Conservation (phyloP, 2,113 vertebrate species). For the Prolemur simus region DNA sequence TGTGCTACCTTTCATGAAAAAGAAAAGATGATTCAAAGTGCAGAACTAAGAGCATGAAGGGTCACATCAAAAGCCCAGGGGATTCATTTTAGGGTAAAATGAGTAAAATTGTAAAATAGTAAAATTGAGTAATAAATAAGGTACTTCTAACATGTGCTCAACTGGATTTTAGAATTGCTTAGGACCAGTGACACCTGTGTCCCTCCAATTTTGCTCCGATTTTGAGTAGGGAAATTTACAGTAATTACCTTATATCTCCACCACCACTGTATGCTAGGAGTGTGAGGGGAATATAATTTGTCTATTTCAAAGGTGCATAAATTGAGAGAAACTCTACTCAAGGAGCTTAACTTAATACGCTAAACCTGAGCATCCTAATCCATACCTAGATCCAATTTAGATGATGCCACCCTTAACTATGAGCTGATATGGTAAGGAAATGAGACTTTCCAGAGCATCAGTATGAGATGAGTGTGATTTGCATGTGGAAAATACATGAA, state of each 20-base stretch:
- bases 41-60: background rate
- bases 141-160: background rate
- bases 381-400: background rate
- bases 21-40: background rate
- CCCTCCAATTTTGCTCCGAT: background rate
- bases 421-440: background rate
- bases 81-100: background rate
- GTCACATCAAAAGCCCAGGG: background rate
- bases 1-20: background rate
- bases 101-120: too few relatives aligned
- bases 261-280: background rate
- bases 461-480: background rate
- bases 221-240: background rate
- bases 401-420: background rate
- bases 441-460: too few relatives aligned
- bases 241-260: background rate
- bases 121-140: background rate
- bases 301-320: background rate
- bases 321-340: background rate
- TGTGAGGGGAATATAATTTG: background rate
- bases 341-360: background rate
- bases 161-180: background rate
- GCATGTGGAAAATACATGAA: background rate
- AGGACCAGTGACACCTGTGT: background rate
- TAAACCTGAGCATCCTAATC: background rate